These are phyloP conservation scores for Cerceris ruficornis DNA, from an alignment of 2,888 invertebrate genomes.

Conservation along the genomic window DNA sequence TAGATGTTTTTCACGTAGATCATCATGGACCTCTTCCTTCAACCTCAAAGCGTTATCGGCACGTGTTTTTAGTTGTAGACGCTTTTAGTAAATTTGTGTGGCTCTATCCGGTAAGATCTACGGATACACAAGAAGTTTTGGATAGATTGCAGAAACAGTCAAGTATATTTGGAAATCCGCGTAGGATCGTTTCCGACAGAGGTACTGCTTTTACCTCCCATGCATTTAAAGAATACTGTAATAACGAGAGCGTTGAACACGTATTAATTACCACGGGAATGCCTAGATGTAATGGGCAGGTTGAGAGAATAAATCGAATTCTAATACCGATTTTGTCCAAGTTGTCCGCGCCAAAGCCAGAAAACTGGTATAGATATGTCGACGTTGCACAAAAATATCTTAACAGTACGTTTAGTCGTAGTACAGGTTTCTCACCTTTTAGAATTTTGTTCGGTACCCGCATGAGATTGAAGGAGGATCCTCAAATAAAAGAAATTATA, in stretches of 20 bases:
- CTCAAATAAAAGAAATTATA: constrained; percentile 8
- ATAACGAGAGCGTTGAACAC: constrained; percentile 72
- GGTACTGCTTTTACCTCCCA: constrained; percentile 59
- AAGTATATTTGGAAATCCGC: constrained; percentile 59
- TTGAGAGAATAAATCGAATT: constrained; percentile 48
- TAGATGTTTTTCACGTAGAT: constrained; percentile 72
- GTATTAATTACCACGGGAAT: constrained; percentile 51
- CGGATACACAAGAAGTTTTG: constrained; percentile 62
- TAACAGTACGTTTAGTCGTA: constrained; percentile 15
- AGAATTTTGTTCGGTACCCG: constrained; percentile 11
- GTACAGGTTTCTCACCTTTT: constrained; percentile 18
- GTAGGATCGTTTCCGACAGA: constrained; percentile 59
- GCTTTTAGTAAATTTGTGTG: constrained; percentile 71
- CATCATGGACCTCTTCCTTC: constrained; percentile 70
- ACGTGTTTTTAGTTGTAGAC: constrained; percentile 70
- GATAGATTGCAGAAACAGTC: constrained; percentile 56
- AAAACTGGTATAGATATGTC: constrained; percentile 64
- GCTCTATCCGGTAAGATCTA: constrained; percentile 69
- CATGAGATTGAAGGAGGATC: constrained; percentile 23
- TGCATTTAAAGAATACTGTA: constrained; percentile 67
- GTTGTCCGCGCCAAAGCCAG: constrained; percentile 63
- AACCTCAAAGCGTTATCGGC: constrained; percentile 68
- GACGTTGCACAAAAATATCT: constrained; percentile 15
- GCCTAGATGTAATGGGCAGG: constrained; percentile 49
- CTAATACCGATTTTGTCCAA: constrained; percentile 73